Base-by-base conservation (phyloP, 2,113 vertebrate genomes). In the Crotophaga sulcirostris region DNA sequence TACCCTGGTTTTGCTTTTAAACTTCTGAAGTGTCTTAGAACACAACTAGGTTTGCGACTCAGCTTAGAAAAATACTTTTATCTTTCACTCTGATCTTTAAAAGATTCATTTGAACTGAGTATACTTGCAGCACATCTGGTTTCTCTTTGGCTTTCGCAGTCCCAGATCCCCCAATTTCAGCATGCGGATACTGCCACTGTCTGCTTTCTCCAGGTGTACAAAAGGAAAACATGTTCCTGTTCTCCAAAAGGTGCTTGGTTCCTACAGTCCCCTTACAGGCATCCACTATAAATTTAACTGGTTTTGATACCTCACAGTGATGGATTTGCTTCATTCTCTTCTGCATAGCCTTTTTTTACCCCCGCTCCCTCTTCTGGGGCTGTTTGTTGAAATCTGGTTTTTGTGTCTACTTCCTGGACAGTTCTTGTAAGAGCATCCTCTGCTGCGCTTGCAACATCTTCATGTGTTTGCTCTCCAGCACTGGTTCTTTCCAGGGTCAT, bases 341-440 rank as follows among this genome's bases (percentile, higher is more conserved):
- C 38, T 83, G 36, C 3, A 0, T 11, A n/a, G 23, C 17, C 13
- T 47, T 29, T 60, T 58, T 42, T 54, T 78, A 25, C 12, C 5
- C 10, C 2, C n/a, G n/a, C 20, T 15, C 13, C 7, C 7, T 6
- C 10, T 38, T 77, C 59, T 42, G 5, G 11, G 5, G 3, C 4
- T 40, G 10, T 60, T 85, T 7, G 2, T 73, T 47, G 45, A 26
- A 21, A 23, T 63, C 20, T 42, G 29, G 1, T 7, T 90, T 78
- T 72, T 38, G 8, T 68, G 10, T 54, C 81, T 52, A 3, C 16
- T 64, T 79, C 54, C 19, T 0, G 5, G 40, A 31, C 6, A 38
- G 23, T 63, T 87, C 28, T 68, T 75, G 7, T 33, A 38, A 54
- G 15, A 51, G 29, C 72, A 25, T 72, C 34, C 25, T 72, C n/a